Base-by-base conservation (phyloP, 2,113 vertebrate species). In the Sebastes schlegelii region DNA sequence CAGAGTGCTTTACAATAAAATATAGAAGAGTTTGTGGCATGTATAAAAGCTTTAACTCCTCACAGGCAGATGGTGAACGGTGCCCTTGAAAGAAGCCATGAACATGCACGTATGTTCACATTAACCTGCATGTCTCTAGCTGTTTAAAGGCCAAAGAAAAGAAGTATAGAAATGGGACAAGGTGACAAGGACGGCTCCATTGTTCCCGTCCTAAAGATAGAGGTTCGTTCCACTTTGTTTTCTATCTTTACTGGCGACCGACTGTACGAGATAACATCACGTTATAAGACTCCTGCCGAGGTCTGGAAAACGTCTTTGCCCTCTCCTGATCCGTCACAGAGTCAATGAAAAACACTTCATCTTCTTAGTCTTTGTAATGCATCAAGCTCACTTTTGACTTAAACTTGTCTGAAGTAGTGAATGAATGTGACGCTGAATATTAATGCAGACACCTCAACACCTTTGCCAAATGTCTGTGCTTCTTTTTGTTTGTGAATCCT, bases 81-180 rank as follows among this genome's bases (percentile, higher is more conserved):
- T 49, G 46, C 11, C 65, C 74, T 83, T 49, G 8, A 48, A 63
- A 17, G 26, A 51, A 75, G 13, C 11, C 40, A 6, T 11, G 26
- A 57, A 48, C 64, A 34, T 40, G 23, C 17, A 49, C 1, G 17
- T 19, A 14, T 55, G 68, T 4, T 43, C 17, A 71, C 3, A 21
- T n/a, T 5, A 55, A 57, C 8, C 16, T 12, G 11, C 8, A 14
- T 58, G 60, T 46, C 34, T 34, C 34, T 34, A 4, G 34, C 3
- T 34, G 34, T 34, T 34, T 23, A 17, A 72, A 26, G 69, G 54
- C 23, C n/a, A 21, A 43, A 57, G 52, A 58, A 55, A 49, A 54
- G 11, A 60, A 61, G 68, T n/a, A 40, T 6, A 74, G 17, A 84
- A 82, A 49, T 71, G 43, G 86, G 74, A 79, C 82, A 78, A 78